Percentiles rank a stretch among this genome's conserved stretches.
Evolutionary conservation across 1,140 invertebrate genomes (phyloP).

Genomic region (Drosophila parvula): DNA sequence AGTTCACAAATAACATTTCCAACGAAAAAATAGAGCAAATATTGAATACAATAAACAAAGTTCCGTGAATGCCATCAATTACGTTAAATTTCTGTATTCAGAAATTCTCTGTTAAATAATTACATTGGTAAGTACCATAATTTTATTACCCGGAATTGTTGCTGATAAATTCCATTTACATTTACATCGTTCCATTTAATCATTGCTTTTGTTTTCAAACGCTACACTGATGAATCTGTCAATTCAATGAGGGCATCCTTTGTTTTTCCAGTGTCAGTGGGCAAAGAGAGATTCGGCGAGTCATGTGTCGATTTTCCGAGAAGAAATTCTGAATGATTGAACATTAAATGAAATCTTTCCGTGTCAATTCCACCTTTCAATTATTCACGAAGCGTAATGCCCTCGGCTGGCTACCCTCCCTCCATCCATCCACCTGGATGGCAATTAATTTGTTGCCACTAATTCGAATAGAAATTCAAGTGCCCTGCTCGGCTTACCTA

Average conservation of each 20-base stretch:
- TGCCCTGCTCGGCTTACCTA: constrained; percentile 41
- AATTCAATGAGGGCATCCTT: not conserved
- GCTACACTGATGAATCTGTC: not conserved
- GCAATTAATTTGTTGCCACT: constrained; percentile 27
- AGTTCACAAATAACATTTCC: not conserved
- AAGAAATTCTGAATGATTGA: not conserved
- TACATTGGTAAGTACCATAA: not conserved
- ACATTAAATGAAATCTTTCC: constrained; percentile 4
- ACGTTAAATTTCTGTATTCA: not conserved
- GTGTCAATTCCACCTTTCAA: constrained; percentile 3
- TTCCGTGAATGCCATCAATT: not conserved
- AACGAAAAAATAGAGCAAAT: too few relatives aligned
- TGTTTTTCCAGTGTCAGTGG: constrained; percentile 1
- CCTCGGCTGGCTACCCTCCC: not conserved
- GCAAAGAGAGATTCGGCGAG: too few relatives aligned
- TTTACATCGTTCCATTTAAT: not conserved
- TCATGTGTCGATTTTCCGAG: constrained; percentile 3
- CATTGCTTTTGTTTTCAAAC: not conserved
- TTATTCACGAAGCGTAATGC: not conserved
- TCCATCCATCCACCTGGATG: not conserved
- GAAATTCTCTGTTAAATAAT: not conserved
- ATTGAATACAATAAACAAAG: not conserved
- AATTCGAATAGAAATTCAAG: constrained; percentile 29
- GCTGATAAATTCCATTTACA: not conserved
- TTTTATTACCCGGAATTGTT: not conserved